Base-by-base conservation (phyloP, 1,140 invertebrate species). In the Marisa cornuarietis region DNA sequence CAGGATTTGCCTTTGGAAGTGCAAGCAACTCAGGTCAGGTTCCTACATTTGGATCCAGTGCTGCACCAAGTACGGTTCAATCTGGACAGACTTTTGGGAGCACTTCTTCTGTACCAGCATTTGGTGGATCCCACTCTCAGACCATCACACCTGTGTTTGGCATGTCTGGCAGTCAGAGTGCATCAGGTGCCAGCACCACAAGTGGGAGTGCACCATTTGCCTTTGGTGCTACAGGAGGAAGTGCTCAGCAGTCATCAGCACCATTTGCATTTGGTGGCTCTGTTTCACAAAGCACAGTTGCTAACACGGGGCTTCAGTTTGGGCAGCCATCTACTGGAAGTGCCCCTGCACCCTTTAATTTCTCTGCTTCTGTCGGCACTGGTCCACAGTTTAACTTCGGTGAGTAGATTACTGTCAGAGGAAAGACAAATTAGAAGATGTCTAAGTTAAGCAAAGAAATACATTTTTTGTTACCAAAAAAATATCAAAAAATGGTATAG, bases 1-100 rank as follows among this genome's bases (percentile, higher is more conserved):
- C 74, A 54, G 73, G 68, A n/a, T 80, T 77, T 54, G 18, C 72
- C 20, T 76, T 76, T 79, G 78, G 78, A 20, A n/a, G 18, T 51
- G 7, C 16, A 24, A 52, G 51, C 71, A 26, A 9, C 42, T 51
- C n/a, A 20, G 69, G 52, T 63, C 31, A 24, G 16, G 68, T 42
- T 18, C n/a, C 71, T 7, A 13, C 71, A 22, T 77, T 73, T 63
- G 79, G 75, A n/a, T 62, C 61, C 9, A 49, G 79, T 49, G 20
- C 54, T 26, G 58, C 65, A 3, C 31, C 31, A 6, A 42, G 6
- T 42, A 16, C 49, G 24, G 71, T 22, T 42, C 69, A 49, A 71
- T 24, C 80, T 58, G 54, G 1, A 58, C 54, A 58, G 22, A 18
- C 80, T n/a, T 71, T 54, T 58, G 63, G 54, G 58, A 73, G 61